Evolutionary conservation across 2,113 vertebrate genomes (phyloP).

Genomic region (Tachuris rubrigastra): DNA sequence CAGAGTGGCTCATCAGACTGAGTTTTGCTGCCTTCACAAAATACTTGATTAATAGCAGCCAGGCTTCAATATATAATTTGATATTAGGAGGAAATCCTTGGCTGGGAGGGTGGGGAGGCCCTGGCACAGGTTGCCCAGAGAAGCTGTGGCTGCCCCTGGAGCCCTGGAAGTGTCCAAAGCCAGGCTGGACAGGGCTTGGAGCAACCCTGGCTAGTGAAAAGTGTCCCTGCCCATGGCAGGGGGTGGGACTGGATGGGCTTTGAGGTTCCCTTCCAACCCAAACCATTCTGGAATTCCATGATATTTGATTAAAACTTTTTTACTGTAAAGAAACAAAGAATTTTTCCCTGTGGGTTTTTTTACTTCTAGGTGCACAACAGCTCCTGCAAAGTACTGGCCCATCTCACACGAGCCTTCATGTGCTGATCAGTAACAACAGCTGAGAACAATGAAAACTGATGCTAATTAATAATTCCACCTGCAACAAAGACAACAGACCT

Average conservation of each 20-base stretch:
- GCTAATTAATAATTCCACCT: not conserved
- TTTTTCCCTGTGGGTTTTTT: not conserved
- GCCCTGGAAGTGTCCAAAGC: accelerated
- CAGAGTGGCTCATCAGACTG: not conserved
- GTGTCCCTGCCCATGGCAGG: not conserved
- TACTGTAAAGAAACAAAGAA: not conserved
- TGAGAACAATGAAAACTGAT: not conserved
- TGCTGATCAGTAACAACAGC: not conserved
- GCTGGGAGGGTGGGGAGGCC: accelerated
- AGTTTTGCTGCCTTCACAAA: not conserved
- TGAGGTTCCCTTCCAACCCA: not conserved
- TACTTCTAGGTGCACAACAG: not conserved
- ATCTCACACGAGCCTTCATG: not conserved
- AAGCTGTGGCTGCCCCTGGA: not conserved
- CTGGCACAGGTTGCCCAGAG: not conserved
- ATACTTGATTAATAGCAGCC: not conserved
- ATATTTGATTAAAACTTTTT: not conserved
- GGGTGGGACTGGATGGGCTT: accelerated
- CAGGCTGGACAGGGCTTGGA: accelerated
- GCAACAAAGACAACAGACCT: not conserved
- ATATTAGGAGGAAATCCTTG: not conserved
- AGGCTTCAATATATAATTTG: not conserved
- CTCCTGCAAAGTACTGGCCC: not conserved
- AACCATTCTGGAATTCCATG: not conserved
- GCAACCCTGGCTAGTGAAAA: accelerated